Evolutionary conservation across 2,888 invertebrate genomes (phyloP).

Genomic region (Eudemis profundana): DNA sequence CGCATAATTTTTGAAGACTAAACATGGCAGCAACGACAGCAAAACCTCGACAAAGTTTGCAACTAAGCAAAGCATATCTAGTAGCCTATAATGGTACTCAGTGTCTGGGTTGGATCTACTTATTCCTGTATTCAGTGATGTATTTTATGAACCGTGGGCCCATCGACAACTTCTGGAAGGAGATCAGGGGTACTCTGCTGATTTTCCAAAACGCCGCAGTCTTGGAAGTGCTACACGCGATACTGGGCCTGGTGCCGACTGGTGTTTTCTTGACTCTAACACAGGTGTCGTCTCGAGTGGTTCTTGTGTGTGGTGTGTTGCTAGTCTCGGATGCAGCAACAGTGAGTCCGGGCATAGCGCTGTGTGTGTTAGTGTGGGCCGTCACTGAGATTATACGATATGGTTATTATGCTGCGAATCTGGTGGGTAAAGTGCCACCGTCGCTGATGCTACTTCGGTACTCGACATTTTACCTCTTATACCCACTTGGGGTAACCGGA

Average conservation of each 20-base stretch:
- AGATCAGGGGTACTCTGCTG: conserved; percentile 86
- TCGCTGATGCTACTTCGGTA: conserved; percentile 60
- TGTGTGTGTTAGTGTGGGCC: conserved; percentile 92
- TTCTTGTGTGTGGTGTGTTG: conserved; percentile 91
- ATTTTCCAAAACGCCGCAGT: conserved; percentile 94
- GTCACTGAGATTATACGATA: conserved; percentile 95
- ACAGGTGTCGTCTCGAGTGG: conserved; percentile 92
- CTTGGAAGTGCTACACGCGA: conserved; percentile 91
- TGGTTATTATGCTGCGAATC: conserved; percentile 90
- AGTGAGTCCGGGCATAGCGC: conserved; percentile 88
- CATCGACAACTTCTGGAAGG: conserved; percentile 86
- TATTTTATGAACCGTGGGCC: conserved; percentile 72
- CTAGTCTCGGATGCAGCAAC: conserved; percentile 88
- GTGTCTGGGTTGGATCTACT: conserved; percentile 85
- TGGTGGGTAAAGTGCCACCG: conserved; percentile 2
- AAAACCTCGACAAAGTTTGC: conserved; percentile 3
- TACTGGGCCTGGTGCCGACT: conserved; percentile 90
- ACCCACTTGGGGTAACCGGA: conserved; percentile 95
- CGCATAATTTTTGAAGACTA: conserved; percentile 5
- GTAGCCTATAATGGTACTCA: conserved; percentile 76
- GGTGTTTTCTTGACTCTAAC: conserved; percentile 90
- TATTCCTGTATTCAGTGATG: conserved; percentile 83
- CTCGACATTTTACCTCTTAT: conserved; percentile 92
- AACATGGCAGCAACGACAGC: conserved; percentile 11
- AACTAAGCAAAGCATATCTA: conserved; percentile 28